These are phyloP conservation scores for Eubasilissa regina DNA, from an alignment of 1,140 invertebrate genomes.

Conservation along the genomic window DNA sequence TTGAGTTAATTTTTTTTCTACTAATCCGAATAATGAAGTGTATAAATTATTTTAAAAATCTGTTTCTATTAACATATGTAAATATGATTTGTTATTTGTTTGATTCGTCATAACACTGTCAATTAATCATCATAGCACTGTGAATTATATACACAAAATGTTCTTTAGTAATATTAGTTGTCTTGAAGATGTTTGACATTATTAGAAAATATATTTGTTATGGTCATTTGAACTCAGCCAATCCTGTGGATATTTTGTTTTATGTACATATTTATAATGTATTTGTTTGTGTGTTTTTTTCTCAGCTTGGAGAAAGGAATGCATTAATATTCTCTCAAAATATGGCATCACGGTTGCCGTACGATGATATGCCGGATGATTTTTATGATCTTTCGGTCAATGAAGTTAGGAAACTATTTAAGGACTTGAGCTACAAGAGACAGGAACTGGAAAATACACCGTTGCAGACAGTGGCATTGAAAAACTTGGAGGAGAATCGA, in stretches of 20 bases:
- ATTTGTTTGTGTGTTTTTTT: slow-evolving; percentile 21
- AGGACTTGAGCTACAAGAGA: slow-evolving; percentile 71
- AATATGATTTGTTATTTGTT: too few relatives aligned
- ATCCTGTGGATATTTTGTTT: background rate
- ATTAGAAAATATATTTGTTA: background rate
- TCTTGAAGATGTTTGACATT: background rate
- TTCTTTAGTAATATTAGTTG: too few relatives aligned
- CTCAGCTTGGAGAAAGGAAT: slow-evolving; percentile 70
- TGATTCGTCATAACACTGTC: too few relatives aligned
- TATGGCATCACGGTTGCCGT: slow-evolving; percentile 62
- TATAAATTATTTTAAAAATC: too few relatives aligned
- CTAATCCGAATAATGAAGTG: too few relatives aligned
- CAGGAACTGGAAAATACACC: slow-evolving; percentile 70
- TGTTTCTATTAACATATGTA: too few relatives aligned
- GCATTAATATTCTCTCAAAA: slow-evolving; percentile 71
- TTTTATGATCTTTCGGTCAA: slow-evolving; percentile 77
- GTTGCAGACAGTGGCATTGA: slow-evolving; percentile 70
- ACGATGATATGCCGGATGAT: slow-evolving; percentile 73
- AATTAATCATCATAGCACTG: too few relatives aligned
- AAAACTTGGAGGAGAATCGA: slow-evolving; percentile 68
- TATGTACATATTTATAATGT: slow-evolving; percentile 5
- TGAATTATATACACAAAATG: too few relatives aligned
- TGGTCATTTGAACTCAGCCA: background rate
- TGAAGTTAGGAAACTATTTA: slow-evolving; percentile 73
- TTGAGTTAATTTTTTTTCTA: too few relatives aligned